A percentile compares a stretch with the other conserved stretches of the same genome.
Conservation (phyloP, 2,888 invertebrate genomes). For the Philereme vetulata region DNA sequence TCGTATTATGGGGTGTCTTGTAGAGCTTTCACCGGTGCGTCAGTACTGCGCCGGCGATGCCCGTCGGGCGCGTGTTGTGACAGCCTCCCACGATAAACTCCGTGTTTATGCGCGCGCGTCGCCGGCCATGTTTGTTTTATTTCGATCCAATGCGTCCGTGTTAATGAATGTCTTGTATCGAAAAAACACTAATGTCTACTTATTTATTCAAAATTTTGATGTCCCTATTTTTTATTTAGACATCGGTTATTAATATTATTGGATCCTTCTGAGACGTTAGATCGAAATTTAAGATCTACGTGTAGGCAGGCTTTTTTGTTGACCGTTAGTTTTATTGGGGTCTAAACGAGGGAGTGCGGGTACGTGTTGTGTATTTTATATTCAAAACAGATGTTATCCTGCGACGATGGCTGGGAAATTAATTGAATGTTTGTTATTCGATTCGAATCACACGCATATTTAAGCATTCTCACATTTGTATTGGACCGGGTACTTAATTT, state of each 20-base stretch:
- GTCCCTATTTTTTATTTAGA: constrained; percentile 77
- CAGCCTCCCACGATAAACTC: constrained; percentile 82
- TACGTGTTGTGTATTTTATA: constrained; percentile 74
- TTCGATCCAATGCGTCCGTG: constrained; percentile 78
- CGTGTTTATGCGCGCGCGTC: constrained; percentile 78
- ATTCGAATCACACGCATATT: constrained; percentile 69
- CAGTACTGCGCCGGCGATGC: constrained; percentile 59
- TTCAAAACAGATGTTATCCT: constrained; percentile 81
- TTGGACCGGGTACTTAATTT: constrained; percentile 46
- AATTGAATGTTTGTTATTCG: constrained; percentile 78
- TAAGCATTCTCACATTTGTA: constrained; percentile 67
- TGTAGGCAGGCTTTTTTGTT: constrained; percentile 74
- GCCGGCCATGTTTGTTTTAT: constrained; percentile 83
- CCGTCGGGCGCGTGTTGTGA: constrained; percentile 78
- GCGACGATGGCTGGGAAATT: constrained; percentile 71
- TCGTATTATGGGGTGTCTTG: constrained; percentile 69
- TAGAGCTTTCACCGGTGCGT: constrained; percentile 77
- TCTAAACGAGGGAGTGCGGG: constrained; percentile 65
- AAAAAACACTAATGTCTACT: constrained; percentile 59
- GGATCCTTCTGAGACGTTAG: constrained; percentile 75
- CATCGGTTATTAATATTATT: constrained; percentile 82
- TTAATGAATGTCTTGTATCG: constrained; percentile 81
- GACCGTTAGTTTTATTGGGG: constrained; percentile 70
- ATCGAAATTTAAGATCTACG: constrained; percentile 79
- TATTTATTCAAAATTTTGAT: constrained; percentile 70